Evolutionary conservation across 2,797 vertebrate genomes (phyloP).

Genomic region (Smutsia temminckii): DNA sequence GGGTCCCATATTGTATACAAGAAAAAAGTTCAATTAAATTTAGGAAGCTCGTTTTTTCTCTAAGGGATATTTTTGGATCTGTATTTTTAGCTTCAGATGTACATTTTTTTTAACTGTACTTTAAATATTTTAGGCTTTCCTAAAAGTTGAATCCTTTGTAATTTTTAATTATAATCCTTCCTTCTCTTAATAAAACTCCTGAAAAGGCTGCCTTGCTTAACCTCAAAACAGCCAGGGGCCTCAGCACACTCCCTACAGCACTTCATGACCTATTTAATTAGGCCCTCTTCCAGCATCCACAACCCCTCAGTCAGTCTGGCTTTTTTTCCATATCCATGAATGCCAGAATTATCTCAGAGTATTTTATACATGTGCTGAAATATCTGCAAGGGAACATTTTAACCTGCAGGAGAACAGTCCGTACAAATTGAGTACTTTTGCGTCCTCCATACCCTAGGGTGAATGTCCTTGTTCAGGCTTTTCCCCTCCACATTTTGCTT

Average conservation of each 20-base stretch:
- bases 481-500: not conserved
- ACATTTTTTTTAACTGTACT: not conserved
- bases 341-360: constrained; percentile 54
- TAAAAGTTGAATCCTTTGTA: constrained; percentile 37
- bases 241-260: not conserved
- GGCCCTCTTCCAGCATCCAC: constrained; percentile 47
- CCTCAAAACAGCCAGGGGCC: not conserved
- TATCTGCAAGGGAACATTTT: not conserved
- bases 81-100: not conserved
- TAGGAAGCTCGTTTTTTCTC: not conserved
- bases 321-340: not conserved
- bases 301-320: not conserved
- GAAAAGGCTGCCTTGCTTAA: constrained; percentile 36
- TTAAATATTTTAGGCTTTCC: not conserved
- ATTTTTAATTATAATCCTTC: not conserved
- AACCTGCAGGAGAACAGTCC: not conserved
- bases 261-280: constrained; percentile 65
- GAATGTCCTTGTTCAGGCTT: not conserved
- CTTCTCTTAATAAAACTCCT: constrained; percentile 35
- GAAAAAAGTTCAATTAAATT: not conserved
- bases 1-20: not conserved
- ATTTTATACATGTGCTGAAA: not conserved
- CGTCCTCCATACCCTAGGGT: not conserved
- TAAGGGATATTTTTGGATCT: not conserved
- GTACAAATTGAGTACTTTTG: not conserved